Conservation (phyloP, 2,113 vertebrate genomes). For the Taxidea taxus region DNA sequence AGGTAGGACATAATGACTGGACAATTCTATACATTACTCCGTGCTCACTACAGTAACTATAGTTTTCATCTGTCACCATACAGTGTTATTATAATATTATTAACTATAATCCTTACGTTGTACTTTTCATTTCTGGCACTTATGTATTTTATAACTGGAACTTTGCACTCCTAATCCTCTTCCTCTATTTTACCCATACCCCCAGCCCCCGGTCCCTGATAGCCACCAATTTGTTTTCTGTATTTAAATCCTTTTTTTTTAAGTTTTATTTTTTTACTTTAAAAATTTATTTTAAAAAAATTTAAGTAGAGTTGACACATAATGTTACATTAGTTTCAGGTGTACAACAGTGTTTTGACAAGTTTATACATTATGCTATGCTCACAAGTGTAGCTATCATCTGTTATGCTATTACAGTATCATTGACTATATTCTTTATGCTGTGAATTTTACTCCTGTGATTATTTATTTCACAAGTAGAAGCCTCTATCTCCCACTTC, state of each 20-base stretch:
- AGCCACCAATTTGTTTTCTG: not conserved
- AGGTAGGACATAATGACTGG: not conserved
- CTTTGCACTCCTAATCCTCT: not conserved
- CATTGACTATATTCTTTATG: not conserved
- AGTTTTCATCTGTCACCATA: not conserved
- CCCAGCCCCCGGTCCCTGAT: not conserved
- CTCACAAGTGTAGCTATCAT: not conserved
- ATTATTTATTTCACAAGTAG: not conserved
- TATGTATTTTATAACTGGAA: not conserved
- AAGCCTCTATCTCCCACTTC: not conserved
- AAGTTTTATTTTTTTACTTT: not conserved
- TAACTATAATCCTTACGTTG: not conserved
- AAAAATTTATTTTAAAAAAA: not conserved
- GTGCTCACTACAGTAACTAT: not conserved
- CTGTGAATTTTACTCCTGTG: not conserved
- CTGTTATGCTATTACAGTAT: not conserved
- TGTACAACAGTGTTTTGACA: not conserved
- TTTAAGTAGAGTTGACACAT: not conserved
- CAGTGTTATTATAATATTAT: not conserved
- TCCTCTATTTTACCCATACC: not conserved
- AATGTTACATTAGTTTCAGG: not conserved
- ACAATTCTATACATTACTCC: not conserved
- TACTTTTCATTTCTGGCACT: not conserved
- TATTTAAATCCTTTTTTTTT: not conserved
- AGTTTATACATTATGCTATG: not conserved